Base-by-base conservation (phyloP, 2,113 vertebrate genomes). In the Varanus komodoensis region DNA sequence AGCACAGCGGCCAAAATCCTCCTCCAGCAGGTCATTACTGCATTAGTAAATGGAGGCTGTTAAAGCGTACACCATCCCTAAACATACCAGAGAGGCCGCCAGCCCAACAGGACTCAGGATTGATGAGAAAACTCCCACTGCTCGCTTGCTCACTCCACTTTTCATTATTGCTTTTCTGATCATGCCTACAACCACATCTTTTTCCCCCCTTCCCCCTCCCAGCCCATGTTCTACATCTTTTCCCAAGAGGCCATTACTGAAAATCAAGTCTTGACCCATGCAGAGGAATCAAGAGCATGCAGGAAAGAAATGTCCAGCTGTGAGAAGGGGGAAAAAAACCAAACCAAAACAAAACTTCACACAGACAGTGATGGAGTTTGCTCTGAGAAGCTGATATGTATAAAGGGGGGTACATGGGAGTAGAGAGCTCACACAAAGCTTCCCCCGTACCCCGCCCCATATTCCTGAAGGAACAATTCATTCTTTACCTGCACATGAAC, bases 31-130 rank as follows among this genome's bases (percentile, higher is more conserved):
- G 92, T 93, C 95, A 94, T 95, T 95, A 96, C 94, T 95, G 96
- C 94, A 96, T 96, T 96, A 97, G 94, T 95, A 97, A 97, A 95
- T 96, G 95, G 93, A 96, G 91, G 93, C 93, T 95, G 93, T 95
- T 96, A 97, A 96, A 89, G 90, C 89, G 89, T 91, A 93, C 94
- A 93, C 93, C 94, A 94, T 96, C 95, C 94, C 94, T 95, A 96
- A 96, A 96, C 94, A 95, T 96, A 96, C 96, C 96, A 96, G 91
- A 96, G 93, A 88, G 93, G 91, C 94, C 92, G 91, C 94, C 89
- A 92, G 93, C 93, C 95, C 93, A 94, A 96, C 93, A 95, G 96
- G 93, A 89, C 93, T 79, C 90, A 93, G 93, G 95, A 96, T 97
- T 96, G 96, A 96, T 96, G 96, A 95, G 96, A 96, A 96, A 94